Conservation (phyloP, 2,797 vertebrate species). For the Anas bahamensis region DNA sequence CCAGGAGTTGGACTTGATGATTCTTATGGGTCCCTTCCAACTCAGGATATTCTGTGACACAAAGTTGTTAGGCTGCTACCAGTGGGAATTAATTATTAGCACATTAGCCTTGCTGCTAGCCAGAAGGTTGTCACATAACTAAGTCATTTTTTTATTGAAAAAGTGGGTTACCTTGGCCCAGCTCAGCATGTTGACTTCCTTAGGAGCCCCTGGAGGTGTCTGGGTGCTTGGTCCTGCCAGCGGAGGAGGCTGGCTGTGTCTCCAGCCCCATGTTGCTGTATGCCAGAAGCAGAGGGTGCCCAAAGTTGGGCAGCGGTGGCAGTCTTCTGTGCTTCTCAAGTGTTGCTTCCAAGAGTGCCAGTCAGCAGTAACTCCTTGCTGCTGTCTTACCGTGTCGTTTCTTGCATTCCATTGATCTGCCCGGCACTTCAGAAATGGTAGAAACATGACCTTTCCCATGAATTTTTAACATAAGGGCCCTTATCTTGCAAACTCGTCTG, state of each 20-base stretch:
- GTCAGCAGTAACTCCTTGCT: not conserved
- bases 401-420: not conserved
- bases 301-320: not conserved
- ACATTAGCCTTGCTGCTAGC: not conserved
- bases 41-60: not conserved
- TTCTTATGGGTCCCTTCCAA: too few species aligned
- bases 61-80: not conserved
- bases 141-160: not conserved
- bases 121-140: not conserved
- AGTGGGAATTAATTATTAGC: not conserved
- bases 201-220: not conserved
- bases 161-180: not conserved
- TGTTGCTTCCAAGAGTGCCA: not conserved
- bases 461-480: slow-evolving; percentile 49
- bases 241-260: not conserved
- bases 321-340: not conserved
- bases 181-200: not conserved
- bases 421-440: slow-evolving; percentile 35
- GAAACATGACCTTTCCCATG: slow-evolving; percentile 46
- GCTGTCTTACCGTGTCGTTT: slow-evolving; percentile 8
- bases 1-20: too few species aligned
- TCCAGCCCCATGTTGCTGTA: rapidly evolving
- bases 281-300: not conserved
- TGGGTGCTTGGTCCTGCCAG: not conserved
- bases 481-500: slow-evolving; percentile 16